phyloP scores from a whole-genome alignment of 2,113 vertebrate species.

The Phyllostomus discolor region DNA sequence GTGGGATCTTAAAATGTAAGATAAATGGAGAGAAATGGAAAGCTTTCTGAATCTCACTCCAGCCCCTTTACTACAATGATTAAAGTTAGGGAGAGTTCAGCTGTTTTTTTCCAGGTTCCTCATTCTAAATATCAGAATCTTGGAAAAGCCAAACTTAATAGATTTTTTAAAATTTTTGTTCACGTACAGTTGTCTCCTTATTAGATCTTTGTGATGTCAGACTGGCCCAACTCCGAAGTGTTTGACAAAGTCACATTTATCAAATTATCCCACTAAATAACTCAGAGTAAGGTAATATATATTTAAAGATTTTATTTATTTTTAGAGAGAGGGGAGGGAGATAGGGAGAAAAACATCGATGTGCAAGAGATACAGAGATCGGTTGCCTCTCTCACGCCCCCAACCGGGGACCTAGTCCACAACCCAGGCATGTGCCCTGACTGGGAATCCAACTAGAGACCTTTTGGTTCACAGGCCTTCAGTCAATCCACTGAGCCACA shows the following conservation, averaged over 20 bases:
- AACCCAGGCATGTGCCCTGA: too few relatives aligned
- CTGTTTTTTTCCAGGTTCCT: not conserved
- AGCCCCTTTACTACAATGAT: not conserved
- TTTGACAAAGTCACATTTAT: slow-evolving; percentile 12
- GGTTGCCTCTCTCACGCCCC: too few relatives aligned
- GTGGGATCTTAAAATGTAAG: not conserved
- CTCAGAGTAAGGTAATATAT: not conserved
- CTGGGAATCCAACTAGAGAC: too few relatives aligned
- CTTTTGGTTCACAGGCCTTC: too few relatives aligned
- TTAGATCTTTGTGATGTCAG: not conserved
- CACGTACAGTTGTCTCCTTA: not conserved
- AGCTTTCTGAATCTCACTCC: not conserved
- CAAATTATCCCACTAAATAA: not conserved
- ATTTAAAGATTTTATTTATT: too few relatives aligned
- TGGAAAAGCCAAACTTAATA: not conserved
- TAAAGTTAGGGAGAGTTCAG: not conserved
- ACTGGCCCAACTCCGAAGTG: not conserved
- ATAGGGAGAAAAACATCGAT: too few relatives aligned
- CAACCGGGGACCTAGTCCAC: too few relatives aligned
- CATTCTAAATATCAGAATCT: not conserved
- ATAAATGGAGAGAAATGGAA: not conserved
- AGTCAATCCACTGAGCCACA: too few relatives aligned
- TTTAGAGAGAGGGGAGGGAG: too few relatives aligned
- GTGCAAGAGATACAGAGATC: too few relatives aligned
- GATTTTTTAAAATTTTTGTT: not conserved